These are phyloP conservation scores for Euura saliciscinereae DNA, from an alignment of 1,140 invertebrate genomes.

Conservation along the genomic window DNA sequence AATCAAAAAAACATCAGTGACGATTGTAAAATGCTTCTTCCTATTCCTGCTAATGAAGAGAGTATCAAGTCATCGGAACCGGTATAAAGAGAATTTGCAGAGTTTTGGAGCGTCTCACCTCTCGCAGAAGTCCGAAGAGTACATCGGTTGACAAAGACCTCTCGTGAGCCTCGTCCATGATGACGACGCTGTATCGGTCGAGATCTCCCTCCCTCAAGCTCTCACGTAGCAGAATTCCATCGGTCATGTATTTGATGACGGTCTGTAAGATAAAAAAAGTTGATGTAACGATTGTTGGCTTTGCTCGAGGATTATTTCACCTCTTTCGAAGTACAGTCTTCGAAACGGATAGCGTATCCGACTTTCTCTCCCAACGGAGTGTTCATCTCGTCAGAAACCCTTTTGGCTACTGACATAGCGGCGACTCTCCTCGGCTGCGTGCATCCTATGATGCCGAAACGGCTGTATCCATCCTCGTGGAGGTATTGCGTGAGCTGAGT, in stretches of 20 bases:
- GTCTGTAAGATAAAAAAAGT: slow-evolving; percentile 68
- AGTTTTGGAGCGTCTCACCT: slow-evolving; percentile 67
- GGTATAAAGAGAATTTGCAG: no score
- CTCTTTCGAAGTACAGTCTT: slow-evolving; percentile 95
- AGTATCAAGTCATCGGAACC: background rate
- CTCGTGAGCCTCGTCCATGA: slow-evolving; percentile 99
- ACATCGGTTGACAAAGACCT: slow-evolving; percentile 97
- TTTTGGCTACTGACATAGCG: slow-evolving; percentile 98
- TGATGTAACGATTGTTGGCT: slow-evolving; percentile 8
- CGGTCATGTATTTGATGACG: slow-evolving; percentile 99
- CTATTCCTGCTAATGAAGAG: background rate
- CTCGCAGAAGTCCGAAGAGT: slow-evolving; percentile 93
- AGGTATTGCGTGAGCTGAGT: slow-evolving; percentile 99
- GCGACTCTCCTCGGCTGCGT: slow-evolving; percentile 92
- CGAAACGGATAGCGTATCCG: slow-evolving; percentile 99
- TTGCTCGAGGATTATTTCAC: slow-evolving; percentile 22
- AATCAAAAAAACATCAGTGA: background rate
- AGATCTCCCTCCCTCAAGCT: slow-evolving; percentile 94
- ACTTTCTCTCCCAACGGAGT: slow-evolving; percentile 89
- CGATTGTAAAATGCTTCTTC: background rate
- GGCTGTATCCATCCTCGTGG: slow-evolving; percentile 96
- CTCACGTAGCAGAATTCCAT: slow-evolving; percentile 96
- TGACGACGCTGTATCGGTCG: slow-evolving; percentile 94
- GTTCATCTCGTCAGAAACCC: slow-evolving; percentile 98
- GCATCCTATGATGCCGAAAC: slow-evolving; percentile 93